A percentile compares a stretch with the other conserved stretches of the same genome.
Conservation (phyloP, 2,888 invertebrate genomes). For the Lithosia quadra region DNA sequence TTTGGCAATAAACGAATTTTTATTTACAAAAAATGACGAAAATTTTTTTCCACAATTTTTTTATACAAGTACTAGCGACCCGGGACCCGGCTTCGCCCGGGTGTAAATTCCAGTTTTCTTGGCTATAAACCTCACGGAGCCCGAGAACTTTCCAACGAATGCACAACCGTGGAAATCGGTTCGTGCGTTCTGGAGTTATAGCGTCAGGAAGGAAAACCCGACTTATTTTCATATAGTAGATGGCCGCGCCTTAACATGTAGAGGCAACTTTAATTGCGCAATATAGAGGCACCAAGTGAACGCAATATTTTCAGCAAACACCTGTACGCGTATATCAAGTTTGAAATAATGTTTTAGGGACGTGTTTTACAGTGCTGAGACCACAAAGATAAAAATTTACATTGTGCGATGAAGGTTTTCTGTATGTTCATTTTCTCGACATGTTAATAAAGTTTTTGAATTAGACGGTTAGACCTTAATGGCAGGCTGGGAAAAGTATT, state of each 20-base stretch:
- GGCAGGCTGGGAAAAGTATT: neutral
- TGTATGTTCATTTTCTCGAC: slow-evolving; percentile 13
- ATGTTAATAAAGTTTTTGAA: slow-evolving; percentile 12
- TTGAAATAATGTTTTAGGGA: slow-evolving; percentile 15
- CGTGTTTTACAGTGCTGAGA: slow-evolving; percentile 18
- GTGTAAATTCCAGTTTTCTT: too few relatives aligned
- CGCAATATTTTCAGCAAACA: neutral
- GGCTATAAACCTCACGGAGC: too few relatives aligned
- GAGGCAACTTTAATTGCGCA: neutral
- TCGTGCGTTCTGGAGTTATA: too few relatives aligned
- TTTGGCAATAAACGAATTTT: too few relatives aligned
- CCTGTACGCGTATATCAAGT: slow-evolving; percentile 6
- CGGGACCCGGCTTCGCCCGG: too few relatives aligned
- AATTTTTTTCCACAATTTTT: too few relatives aligned
- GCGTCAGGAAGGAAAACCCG: too few relatives aligned
- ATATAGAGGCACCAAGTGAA: neutral
- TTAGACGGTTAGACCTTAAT: neutral
- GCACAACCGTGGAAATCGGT: too few relatives aligned
- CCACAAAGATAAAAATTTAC: slow-evolving; percentile 22
- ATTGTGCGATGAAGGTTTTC: neutral
- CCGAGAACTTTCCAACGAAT: too few relatives aligned
- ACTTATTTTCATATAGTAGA: too few relatives aligned
- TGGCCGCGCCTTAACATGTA: neutral
- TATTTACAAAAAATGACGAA: too few relatives aligned
- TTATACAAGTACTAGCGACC: too few relatives aligned